Percentiles rank a stretch among this genome's conserved stretches.
phyloP scores from a whole-genome alignment of 2,888 invertebrate species.

The Bembecia ichneumoniformis region DNA sequence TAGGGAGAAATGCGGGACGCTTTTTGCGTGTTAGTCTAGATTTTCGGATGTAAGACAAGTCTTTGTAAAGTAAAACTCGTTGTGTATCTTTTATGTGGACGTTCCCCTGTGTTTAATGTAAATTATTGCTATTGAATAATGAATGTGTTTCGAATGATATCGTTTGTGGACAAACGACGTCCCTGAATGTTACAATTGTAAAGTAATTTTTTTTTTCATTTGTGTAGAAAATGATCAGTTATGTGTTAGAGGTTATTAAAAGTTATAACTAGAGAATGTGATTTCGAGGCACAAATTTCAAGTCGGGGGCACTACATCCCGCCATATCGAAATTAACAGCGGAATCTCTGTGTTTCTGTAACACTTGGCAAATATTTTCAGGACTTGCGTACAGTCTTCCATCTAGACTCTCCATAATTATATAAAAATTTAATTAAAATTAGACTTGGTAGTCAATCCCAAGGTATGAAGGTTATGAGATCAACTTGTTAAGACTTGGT shows the following conservation, averaged over 20 bases:
- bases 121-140: conserved; percentile 53
- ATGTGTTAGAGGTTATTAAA: conserved; percentile 24
- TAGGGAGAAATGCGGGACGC: conserved; percentile 47
- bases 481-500: too few relatives aligned
- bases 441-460: too few relatives aligned
- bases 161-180: conserved; percentile 5
- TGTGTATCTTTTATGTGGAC: conserved; percentile 54
- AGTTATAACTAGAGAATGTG: conserved; percentile 1
- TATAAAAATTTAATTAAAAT: too few relatives aligned
- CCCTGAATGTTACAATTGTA: background rate
- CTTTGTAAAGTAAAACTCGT: conserved; percentile 44
- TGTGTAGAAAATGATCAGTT: conserved; percentile 32
- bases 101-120: conserved; percentile 54
- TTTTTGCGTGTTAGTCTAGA: conserved; percentile 62
- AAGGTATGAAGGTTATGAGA: too few relatives aligned
- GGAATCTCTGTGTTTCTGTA: too few relatives aligned
- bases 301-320: too few relatives aligned
- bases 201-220: conserved; percentile 16
- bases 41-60: conserved; percentile 32
- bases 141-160: conserved; percentile 24
- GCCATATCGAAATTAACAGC: too few relatives aligned
- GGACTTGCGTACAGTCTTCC: too few relatives aligned
- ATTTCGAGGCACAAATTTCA: too few relatives aligned
- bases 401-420: too few relatives aligned
- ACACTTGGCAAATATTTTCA: too few relatives aligned